Percentiles rank a stretch among this genome's conserved stretches.
Conservation (phyloP, 30 jellyfish, hydroid and myxozoan species). For the Hydra vulgaris region DNA sequence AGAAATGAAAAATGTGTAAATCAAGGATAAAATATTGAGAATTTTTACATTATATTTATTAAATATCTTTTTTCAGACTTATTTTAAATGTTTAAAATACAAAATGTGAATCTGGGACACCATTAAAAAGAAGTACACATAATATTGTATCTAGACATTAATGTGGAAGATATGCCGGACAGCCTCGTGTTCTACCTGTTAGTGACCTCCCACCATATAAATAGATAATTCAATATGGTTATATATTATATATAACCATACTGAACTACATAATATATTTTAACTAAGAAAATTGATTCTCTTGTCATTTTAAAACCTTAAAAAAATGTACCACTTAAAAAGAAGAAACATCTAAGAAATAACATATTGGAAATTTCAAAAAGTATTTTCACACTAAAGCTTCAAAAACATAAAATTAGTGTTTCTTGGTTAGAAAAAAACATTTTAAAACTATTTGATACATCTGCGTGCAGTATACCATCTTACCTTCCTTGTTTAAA, state of each 20-base stretch:
- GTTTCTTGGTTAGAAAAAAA: neutral
- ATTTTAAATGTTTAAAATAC: neutral
- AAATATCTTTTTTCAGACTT: neutral
- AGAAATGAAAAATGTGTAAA: too few species aligned
- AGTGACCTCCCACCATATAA: neutral
- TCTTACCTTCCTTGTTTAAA: neutral
- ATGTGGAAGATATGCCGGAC: neutral
- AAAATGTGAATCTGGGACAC: neutral
- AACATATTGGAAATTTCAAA: neutral
- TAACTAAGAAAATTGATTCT: neutral
- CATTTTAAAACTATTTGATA: neutral
- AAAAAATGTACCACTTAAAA: neutral
- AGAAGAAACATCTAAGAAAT: neutral
- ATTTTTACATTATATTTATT: too few species aligned
- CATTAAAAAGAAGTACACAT: neutral
- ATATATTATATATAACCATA: too few species aligned
- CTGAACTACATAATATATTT: too few species aligned
- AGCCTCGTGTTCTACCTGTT: neutral
- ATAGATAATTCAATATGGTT: neutral
- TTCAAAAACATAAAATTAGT: neutral
- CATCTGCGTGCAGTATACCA: neutral
- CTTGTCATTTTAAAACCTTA: neutral
- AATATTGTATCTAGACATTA: neutral
- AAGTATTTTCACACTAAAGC: neutral
- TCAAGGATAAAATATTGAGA: too few species aligned